phyloP scores from a whole-genome alignment of 2,888 invertebrate genomes.

The Carterocephalus palaemon region DNA sequence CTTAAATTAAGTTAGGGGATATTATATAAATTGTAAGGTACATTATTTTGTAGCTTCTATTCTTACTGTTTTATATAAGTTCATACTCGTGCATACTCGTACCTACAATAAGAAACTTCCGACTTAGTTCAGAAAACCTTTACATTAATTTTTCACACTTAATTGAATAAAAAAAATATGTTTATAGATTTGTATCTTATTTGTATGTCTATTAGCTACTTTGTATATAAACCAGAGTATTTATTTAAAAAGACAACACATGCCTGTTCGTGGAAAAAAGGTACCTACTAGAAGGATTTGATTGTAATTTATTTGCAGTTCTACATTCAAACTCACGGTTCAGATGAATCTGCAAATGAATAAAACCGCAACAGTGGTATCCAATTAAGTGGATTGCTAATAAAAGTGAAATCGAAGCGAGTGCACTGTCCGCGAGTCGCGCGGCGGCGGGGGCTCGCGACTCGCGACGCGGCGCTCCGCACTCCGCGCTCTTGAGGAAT shows the following conservation, averaged over 20 bases:
- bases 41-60: too few species aligned
- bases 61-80: too few species aligned
- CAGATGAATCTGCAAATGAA: constrained; percentile 73
- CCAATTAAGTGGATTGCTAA: constrained; percentile 78
- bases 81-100: too few species aligned
- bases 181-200: too few species aligned
- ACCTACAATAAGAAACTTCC: neutral
- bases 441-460: constrained; percentile 29
- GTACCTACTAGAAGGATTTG: too few species aligned
- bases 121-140: neutral
- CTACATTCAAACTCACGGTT: constrained; percentile 40
- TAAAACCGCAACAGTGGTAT: constrained; percentile 74
- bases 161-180: neutral
- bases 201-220: too few species aligned
- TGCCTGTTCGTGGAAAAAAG: too few species aligned
- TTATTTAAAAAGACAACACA: too few species aligned
- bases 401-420: constrained; percentile 78
- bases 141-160: neutral
- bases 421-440: constrained; percentile 70
- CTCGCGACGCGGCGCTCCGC: constrained; percentile 21
- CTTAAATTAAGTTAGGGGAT: too few species aligned
- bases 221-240: too few species aligned
- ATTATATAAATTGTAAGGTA: too few species aligned
- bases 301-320: constrained; percentile 13
- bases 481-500: constrained; percentile 8